Percentiles rank a stretch among this genome's conserved stretches.
Conservation (phyloP, 2,888 invertebrate genomes). For the Melinaea marsaeus region DNA sequence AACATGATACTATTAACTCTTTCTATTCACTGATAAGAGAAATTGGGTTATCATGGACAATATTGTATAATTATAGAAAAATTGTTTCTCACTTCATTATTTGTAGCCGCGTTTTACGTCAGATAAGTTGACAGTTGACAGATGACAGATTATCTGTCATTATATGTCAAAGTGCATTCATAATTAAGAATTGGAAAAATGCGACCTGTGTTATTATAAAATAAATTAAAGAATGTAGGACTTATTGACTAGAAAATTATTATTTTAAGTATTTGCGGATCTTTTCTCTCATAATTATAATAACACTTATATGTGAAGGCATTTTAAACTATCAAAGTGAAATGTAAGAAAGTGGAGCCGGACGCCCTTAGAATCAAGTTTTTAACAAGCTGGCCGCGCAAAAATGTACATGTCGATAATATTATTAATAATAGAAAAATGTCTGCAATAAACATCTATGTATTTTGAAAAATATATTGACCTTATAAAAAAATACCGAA, state of each 20-base stretch:
- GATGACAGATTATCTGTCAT: no score
- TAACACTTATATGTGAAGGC: no score
- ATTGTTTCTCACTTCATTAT: slow-evolving; percentile 34
- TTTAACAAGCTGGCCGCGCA: slow-evolving; percentile 16
- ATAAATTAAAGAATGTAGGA: no score
- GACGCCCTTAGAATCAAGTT: slow-evolving; percentile 16
- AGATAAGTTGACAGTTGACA: no score
- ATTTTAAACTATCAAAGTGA: slow-evolving; percentile 7
- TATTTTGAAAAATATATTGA: background rate
- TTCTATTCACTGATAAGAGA: slow-evolving; percentile 56
- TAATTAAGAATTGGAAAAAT: no score
- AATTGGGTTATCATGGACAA: slow-evolving; percentile 64
- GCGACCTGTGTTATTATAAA: no score
- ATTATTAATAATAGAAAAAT: no score
- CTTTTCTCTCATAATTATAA: no score
- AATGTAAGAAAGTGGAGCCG: slow-evolving; percentile 20
- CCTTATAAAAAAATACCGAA: background rate
- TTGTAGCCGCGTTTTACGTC: no score
- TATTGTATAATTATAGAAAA: slow-evolving; percentile 54
- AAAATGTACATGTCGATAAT: background rate
- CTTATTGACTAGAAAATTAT: no score
- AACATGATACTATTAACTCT: slow-evolving; percentile 42
- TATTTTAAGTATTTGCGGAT: no score
- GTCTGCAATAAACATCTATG: background rate
- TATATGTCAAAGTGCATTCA: no score